A percentile compares a stretch with the other conserved stretches of the same genome.
phyloP scores from a whole-genome alignment of 2,888 invertebrate genomes.

The Choristoneura rosaceana region DNA sequence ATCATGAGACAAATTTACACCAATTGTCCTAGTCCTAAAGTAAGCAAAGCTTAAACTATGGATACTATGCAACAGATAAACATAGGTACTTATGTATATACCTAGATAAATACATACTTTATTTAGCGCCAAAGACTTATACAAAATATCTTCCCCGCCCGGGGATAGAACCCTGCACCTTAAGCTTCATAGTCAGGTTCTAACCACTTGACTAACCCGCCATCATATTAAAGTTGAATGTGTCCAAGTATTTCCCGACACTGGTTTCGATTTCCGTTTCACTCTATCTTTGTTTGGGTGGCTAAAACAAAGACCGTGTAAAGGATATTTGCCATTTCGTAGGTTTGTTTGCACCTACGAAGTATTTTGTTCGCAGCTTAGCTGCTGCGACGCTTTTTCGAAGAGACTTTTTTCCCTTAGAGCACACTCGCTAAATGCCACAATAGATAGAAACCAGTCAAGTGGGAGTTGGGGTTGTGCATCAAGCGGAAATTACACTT shows the following conservation, averaged over 20 bases:
- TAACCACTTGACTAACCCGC: not conserved
- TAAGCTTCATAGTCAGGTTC: not conserved
- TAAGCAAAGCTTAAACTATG: too few species aligned
- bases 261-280: not conserved
- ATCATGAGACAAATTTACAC: too few species aligned
- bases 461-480: too few species aligned
- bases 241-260: not conserved
- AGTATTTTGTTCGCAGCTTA: conserved; percentile 3
- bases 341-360: not conserved
- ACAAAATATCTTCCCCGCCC: too few species aligned
- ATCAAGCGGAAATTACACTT: too few species aligned
- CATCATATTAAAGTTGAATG: not conserved
- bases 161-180: too few species aligned
- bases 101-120: too few species aligned
- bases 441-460: too few species aligned
- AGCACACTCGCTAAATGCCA: not conserved
- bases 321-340: conserved; percentile 2
- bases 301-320: not conserved
- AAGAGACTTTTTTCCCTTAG: not conserved
- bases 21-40: too few species aligned
- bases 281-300: not conserved
- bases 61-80: too few species aligned
- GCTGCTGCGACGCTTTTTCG: not conserved
- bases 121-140: too few species aligned
- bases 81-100: too few species aligned